Percentiles rank a stretch among this genome's conserved stretches.
phyloP scores from a whole-genome alignment of 2,797 vertebrate genomes.

The Falco concolor region DNA sequence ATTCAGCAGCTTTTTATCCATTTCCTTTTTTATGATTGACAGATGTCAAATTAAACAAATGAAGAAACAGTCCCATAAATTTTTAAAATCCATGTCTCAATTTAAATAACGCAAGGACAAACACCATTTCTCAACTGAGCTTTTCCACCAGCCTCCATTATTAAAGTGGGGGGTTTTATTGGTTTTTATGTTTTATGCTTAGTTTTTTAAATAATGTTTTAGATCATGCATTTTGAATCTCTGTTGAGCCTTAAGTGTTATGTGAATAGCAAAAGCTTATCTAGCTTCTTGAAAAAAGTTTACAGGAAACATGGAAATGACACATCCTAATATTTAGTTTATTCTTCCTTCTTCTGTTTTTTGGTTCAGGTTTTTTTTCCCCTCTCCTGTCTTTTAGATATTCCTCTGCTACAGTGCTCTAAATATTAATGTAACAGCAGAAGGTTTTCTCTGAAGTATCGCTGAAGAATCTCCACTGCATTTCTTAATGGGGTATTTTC shows the following conservation, averaged over 20 bases:
- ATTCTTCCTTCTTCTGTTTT: background rate
- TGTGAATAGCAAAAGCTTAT: background rate
- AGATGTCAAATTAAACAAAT: background rate
- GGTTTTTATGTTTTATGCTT: background rate
- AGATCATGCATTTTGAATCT: background rate
- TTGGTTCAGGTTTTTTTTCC: accelerated
- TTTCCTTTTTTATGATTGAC: background rate
- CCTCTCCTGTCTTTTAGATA: background rate
- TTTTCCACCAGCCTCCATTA: background rate
- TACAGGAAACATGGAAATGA: background rate
- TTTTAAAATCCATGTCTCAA: background rate
- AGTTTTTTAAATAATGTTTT: background rate
- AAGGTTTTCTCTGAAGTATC: background rate
- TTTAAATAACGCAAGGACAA: background rate
- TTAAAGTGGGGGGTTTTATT: background rate
- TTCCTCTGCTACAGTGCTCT: background rate
- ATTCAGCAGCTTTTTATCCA: background rate
- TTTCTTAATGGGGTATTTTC: background rate
- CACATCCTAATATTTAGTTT: background rate
- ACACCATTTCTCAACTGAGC: background rate
- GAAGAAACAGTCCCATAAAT: background rate
- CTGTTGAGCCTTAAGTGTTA: background rate
- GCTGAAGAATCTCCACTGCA: background rate
- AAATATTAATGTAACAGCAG: background rate
- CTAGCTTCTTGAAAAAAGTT: background rate